Evolutionary conservation across 23 tunicate species (phyloP), one percentile per base, ranked within the genome.

Genomic region (Pegea sp.): DNA sequence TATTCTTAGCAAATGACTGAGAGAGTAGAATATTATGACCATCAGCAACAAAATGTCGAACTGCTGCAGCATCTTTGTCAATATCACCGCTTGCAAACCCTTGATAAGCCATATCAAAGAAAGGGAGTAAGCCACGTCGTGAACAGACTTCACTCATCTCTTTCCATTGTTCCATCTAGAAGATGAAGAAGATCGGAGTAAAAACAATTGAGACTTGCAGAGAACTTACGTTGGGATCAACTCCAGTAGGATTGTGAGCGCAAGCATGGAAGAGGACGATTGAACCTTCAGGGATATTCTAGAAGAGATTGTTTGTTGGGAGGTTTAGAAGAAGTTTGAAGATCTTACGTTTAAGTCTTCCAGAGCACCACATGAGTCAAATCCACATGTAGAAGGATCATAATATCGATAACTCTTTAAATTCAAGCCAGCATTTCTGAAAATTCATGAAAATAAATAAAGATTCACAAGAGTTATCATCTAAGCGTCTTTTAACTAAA

Each of bases 201-300:
- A 20, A 18, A 13, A 20, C 22, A 51, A 11, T 51, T 16, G 22
- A 51, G 23, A 20, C 20, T 13, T 13, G 11, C 8, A 24, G 7
- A 11, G 29, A 58, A 44, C 57, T 34, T 62, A 80, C 72, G 44
- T 65, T 81, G 3, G 96, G 96, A 51, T 86, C 96, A 13, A 86
- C 96, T 44, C 96, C 96, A 7, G 96, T 86, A 26, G 96, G 96
- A 31, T 86, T 86, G 43, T 86, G 96, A n/a, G 96, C 96, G 52
- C 96, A 86, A 22, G 96, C 96, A 59, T 86, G 96, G 48, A 86
- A 86, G 19, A 86, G 52, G 1, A 86, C 88, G 34, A 86, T 60
- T 2, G 87, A 75, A 6, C 62, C 42, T 49, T 75, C 73, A 0
- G 96, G 87, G 46, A 75, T 64, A 51, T 75, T 76, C 69, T 74